phyloP scores from a whole-genome alignment of 2,888 invertebrate genomes.

The Notodonta ziczac region DNA sequence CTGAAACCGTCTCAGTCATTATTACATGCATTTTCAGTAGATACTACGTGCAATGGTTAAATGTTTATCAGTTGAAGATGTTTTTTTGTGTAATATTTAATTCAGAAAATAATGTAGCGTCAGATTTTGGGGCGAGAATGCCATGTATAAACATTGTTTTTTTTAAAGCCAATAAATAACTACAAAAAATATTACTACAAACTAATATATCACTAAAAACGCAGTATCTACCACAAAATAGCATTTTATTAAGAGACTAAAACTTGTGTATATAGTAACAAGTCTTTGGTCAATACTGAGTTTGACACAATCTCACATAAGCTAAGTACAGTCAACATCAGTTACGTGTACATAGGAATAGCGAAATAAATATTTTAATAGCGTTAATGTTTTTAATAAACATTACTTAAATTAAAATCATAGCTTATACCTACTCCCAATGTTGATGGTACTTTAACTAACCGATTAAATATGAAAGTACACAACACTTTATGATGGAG shows the following conservation, averaged over 20 bases:
- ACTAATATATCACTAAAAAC: background rate
- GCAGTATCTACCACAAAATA: background rate
- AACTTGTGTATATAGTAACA: background rate
- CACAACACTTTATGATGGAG: background rate
- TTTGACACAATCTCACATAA: no score
- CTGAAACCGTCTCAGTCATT: background rate
- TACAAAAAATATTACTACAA: no score
- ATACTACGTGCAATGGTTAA: background rate
- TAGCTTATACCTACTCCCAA: background rate
- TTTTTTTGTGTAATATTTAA: no score
- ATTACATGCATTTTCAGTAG: background rate
- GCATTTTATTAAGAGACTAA: background rate
- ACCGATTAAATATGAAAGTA: background rate
- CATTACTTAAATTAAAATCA: no score
- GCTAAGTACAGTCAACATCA: conserved; percentile 1
- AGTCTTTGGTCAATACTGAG: background rate
- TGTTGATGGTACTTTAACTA: background rate
- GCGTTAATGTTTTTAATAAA: no score
- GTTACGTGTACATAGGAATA: background rate
- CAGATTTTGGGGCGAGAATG: no score
- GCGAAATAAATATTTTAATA: background rate
- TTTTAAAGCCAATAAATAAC: no score
- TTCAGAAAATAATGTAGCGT: no score
- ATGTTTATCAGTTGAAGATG: no score
- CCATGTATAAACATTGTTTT: no score